Conservation (phyloP, 2,113 vertebrate species). For the Gymnorhina tibicen region DNA sequence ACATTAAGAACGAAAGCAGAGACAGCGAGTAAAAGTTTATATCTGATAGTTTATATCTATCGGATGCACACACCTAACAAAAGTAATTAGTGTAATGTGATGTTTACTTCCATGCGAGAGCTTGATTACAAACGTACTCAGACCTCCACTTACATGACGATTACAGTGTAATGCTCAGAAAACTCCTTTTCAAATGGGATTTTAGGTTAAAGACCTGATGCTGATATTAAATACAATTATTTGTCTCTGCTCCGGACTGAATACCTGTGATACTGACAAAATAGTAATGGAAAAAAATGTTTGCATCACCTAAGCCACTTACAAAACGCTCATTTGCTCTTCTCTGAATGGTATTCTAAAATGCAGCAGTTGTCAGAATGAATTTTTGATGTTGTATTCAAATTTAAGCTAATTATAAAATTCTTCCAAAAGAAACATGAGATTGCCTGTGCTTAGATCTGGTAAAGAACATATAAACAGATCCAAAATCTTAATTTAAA, state of each 20-base stretch:
- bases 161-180: background rate
- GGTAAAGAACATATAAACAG: background rate
- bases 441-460: background rate
- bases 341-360: background rate
- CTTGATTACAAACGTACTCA: background rate
- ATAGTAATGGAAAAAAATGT: background rate
- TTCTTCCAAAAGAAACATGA: background rate
- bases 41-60: background rate
- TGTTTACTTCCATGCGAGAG: rapidly evolving
- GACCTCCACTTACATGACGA: background rate
- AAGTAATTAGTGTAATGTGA: background rate
- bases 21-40: background rate
- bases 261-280: background rate
- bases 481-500: background rate
- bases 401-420: background rate
- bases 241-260: background rate
- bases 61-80: background rate
- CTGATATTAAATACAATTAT: background rate
- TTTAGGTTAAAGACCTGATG: background rate
- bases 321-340: background rate
- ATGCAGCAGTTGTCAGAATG: background rate
- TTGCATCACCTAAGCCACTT: background rate
- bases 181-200: background rate
- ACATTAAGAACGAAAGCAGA: background rate
- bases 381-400: background rate